These are phyloP conservation scores for Acyrthosiphon pisum DNA, from an alignment of 1,140 invertebrate species.

Conservation along the genomic window DNA sequence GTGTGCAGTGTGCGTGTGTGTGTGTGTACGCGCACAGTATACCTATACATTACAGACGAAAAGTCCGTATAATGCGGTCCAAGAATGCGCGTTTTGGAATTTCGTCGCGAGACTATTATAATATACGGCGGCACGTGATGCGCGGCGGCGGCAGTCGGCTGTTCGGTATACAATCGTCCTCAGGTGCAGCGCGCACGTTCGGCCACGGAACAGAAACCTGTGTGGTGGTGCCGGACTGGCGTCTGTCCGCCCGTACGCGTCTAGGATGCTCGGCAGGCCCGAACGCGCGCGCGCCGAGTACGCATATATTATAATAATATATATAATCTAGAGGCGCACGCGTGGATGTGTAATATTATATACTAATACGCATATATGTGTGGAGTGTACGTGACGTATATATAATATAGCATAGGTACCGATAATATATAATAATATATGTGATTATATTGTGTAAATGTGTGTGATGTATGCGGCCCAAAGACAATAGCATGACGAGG, in stretches of 20 bases:
- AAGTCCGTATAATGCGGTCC: not conserved
- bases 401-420: too few species aligned
- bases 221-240: not conserved
- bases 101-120: conserved; percentile 22
- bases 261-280: not conserved
- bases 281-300: not conserved
- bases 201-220: not conserved
- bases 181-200: not conserved
- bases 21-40: not conserved
- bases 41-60: not conserved
- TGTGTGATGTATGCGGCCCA: not conserved
- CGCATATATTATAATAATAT: not conserved
- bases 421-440: too few species aligned
- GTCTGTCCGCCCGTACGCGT: conserved; percentile 2
- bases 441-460: not conserved
- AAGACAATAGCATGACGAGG: not conserved
- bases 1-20: not conserved
- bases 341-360: not conserved
- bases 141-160: not conserved
- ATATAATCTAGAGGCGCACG: not conserved
- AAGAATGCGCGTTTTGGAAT: conserved; percentile 16
- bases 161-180: not conserved
- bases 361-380: not conserved
- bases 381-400: not conserved
- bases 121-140: not conserved